These are phyloP conservation scores for Madoqua kirkii DNA, from an alignment of 2,113 vertebrate genomes.

Conservation along the genomic window DNA sequence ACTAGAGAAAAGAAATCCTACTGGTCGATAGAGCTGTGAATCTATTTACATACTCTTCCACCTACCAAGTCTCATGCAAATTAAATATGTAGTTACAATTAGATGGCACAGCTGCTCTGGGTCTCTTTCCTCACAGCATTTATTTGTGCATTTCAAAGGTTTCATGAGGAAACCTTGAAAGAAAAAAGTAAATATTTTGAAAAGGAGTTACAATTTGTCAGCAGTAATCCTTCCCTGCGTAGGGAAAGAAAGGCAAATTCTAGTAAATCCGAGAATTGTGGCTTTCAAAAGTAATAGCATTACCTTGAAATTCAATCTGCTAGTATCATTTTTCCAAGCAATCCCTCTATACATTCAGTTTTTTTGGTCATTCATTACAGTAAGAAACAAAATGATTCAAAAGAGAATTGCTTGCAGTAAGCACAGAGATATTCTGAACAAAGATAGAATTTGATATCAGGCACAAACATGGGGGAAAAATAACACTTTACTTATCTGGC, in stretches of 20 bases:
- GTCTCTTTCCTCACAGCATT: conserved; percentile 22
- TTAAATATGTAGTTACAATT: conserved; percentile 65
- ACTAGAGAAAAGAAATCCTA: neutral
- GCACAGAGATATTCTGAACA: conserved; percentile 23
- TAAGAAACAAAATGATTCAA: conserved; percentile 52
- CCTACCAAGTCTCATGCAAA: conserved; percentile 44
- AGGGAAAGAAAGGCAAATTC: conserved; percentile 44
- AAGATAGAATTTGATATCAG: neutral
- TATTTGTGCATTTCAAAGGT: conserved; percentile 47
- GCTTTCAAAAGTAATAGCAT: conserved; percentile 61
- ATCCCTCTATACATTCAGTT: neutral
- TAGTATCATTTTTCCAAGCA: conserved; percentile 47
- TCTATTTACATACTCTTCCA: conserved; percentile 39
- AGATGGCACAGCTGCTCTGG: neutral
- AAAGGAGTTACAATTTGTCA: conserved; percentile 55
- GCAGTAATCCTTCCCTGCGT: conserved; percentile 34
- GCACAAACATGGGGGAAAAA: neutral
- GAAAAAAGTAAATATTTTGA: conserved; percentile 62
- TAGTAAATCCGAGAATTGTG: conserved; percentile 35
- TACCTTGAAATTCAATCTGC: conserved; percentile 45
- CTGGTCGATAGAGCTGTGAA: conserved; percentile 4
- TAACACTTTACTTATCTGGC: neutral
- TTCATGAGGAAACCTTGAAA: conserved; percentile 42
- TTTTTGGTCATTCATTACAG: conserved; percentile 56
- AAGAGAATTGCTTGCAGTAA: conserved; percentile 45